Percentiles rank a stretch among this genome's conserved stretches.
phyloP scores from a whole-genome alignment of 2,888 invertebrate genomes.

The Thera obeliscata region DNA sequence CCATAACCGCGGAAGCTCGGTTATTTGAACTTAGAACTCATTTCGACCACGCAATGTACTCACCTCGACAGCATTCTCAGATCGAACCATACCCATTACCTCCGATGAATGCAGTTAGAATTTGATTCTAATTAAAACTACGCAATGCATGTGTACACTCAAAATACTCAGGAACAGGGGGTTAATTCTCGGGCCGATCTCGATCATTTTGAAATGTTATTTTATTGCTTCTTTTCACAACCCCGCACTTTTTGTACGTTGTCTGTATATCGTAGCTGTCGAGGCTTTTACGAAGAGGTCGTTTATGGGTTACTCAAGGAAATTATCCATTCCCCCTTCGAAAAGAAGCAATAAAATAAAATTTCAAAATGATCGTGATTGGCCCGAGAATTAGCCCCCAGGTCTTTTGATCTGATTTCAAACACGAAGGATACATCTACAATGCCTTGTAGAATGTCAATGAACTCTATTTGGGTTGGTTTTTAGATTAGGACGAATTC shows the following conservation, averaged over 20 bases:
- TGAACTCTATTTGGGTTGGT: constrained; percentile 33
- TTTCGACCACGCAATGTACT: constrained; percentile 25
- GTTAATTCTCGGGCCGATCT: too few species aligned
- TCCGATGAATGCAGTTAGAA: neutral
- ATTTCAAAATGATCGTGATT: too few species aligned
- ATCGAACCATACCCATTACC: constrained; percentile 1
- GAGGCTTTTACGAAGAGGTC: too few species aligned
- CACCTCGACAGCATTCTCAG: neutral
- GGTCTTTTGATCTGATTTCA: constrained; percentile 20
- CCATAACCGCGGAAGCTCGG: constrained; percentile 25
- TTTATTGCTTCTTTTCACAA: too few species aligned
- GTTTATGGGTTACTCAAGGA: too few species aligned
- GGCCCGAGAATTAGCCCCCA: neutral
- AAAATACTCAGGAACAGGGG: too few species aligned
- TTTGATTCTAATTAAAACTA: constrained; percentile 1
- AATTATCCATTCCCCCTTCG: too few species aligned
- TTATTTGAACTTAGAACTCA: constrained; percentile 25
- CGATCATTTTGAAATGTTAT: too few species aligned
- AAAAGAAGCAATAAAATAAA: too few species aligned
- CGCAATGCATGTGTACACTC: constrained; percentile 10
- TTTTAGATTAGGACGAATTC: constrained; percentile 24
- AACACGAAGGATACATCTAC: constrained; percentile 30
- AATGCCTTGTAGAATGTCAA: constrained; percentile 17
- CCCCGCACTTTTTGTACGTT: too few species aligned
- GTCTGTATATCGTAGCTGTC: too few species aligned